Evolutionary conservation across 1,140 invertebrate genomes (phyloP), one percentile per base, ranked within the genome.

Genomic region (Calliphora vicina): DNA sequence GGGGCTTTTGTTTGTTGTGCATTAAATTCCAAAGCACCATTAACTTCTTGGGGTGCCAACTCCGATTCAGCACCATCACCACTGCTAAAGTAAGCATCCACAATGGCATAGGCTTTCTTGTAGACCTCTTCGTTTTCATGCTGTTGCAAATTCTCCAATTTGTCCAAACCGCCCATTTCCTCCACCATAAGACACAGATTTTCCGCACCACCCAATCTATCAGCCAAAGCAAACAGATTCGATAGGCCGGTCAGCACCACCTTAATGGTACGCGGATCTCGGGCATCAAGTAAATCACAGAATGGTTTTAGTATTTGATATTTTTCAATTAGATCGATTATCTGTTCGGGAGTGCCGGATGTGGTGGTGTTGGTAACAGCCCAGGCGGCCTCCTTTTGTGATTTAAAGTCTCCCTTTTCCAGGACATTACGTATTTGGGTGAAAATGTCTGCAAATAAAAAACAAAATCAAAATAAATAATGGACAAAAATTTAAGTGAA

Each of bases 341-440:
- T 93, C 92, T 99, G 98, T 35, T 96, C 93, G 78, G 94, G 94
- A 35, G 95, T 96, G 0, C 98, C 99, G 86, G 97, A 98, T 82
- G 99, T 97, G 23, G 98, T 99, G 76, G 99, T 94, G 91, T 99
- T 99, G 80, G 97, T 99, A 50, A 99, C 96, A 0, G 97, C 98
- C 98, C 98, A 99, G 0, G 98, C 98, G 17, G 98, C 98, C 93
- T 99, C 98, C 87, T 99, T 99, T 90, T 99, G 98, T 12, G 97
- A 99, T 92, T 99, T 98, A 89, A 98, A 98, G 89, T 99, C 97
- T 71, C 96, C 96, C 92, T 96, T 86, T 27, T 89, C 87, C 94
- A 98, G 82, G n/a, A 91, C 89, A 13, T 87, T 67, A 6, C 87
- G 87, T 23, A 91, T 84, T 5, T 87, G 85, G 10, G 85, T 42